phyloP scores from a whole-genome alignment of 2,797 vertebrate species.

The Eleutherodactylus coqui region DNA sequence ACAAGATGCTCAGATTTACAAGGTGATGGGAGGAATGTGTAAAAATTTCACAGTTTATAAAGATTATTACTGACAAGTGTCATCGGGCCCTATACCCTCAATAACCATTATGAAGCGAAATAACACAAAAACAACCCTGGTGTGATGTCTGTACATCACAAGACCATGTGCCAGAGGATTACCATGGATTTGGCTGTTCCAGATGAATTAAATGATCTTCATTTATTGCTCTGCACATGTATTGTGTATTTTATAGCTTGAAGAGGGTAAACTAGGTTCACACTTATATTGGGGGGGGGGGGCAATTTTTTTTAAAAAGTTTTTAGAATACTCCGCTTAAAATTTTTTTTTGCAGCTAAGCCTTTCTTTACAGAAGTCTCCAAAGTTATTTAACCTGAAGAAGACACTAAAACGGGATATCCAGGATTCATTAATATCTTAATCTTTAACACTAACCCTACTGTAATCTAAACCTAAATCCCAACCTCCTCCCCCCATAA shows the following conservation, averaged over 20 bases:
- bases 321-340: too few relatives aligned
- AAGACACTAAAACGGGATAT: neutral
- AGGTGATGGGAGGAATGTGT: constrained; percentile 43
- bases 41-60: neutral
- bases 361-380: too few relatives aligned
- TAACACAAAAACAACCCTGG: neutral
- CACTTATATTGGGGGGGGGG: neutral
- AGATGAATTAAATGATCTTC: neutral
- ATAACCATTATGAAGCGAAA: neutral
- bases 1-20: constrained; percentile 33
- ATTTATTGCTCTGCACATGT: neutral
- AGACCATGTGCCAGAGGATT: neutral
- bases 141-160: neutral
- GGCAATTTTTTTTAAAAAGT: too few relatives aligned
- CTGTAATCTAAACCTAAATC: neutral
- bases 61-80: constrained; percentile 1
- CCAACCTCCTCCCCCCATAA: too few relatives aligned
- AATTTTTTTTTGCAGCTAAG: too few relatives aligned
- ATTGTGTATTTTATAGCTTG: neutral
- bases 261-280: neutral
- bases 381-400: neutral
- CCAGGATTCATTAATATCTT: too few relatives aligned
- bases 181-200: neutral
- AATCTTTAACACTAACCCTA: neutral
- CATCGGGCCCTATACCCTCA: neutral